Base-by-base conservation (phyloP, 2,113 vertebrate species). In the Thunnus thynnus region DNA sequence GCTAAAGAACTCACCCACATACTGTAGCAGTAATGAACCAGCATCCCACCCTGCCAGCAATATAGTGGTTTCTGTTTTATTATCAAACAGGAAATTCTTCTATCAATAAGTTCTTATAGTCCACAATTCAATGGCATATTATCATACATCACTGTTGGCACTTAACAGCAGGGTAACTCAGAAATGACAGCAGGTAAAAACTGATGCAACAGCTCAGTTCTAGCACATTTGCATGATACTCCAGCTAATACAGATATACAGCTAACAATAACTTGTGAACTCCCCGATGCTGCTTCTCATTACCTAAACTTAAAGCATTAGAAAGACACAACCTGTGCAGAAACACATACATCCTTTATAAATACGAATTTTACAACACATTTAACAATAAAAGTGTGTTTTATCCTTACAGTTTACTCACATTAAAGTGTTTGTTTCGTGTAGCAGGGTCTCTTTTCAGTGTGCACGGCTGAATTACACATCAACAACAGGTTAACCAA, bases 31-130 rank as follows among this genome's bases (percentile, higher is more conserved):
- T 10, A 9, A 11, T 41, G 17, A 3, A 58, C 27, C 3, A 27
- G 17, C 10, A 25, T 14, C 22, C 14, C 16, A 20, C 52, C 13
- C n/a, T 14, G 6, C 17, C 17, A 16, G 7, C 3, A 20, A 12
- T 27, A 18, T 12, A 46, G 9, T 41, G 18, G 27, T 82, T 80
- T 78, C 2, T 54, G 5, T 83, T 89, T 87, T 88, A 87, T 90
- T 91, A 91, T 76, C 58, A 88, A 92, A 89, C 61, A 55, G 25
- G 3, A 61, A 67, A 77, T 70, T 22, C 12, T 64, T 27, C 61
- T 36, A 64, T 68, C 56, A 78, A 50, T 60, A 66, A 18, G 48
- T 47, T 78, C 6, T 86, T 73, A 83, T 63, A 84, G 60, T 78
- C 47, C 27, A 76, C 44, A 56, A 55, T 77, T 73, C 61, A 78